These are phyloP conservation scores for Mustela lutreola DNA, from an alignment of 2,113 vertebrate genomes.

Conservation along the genomic window DNA sequence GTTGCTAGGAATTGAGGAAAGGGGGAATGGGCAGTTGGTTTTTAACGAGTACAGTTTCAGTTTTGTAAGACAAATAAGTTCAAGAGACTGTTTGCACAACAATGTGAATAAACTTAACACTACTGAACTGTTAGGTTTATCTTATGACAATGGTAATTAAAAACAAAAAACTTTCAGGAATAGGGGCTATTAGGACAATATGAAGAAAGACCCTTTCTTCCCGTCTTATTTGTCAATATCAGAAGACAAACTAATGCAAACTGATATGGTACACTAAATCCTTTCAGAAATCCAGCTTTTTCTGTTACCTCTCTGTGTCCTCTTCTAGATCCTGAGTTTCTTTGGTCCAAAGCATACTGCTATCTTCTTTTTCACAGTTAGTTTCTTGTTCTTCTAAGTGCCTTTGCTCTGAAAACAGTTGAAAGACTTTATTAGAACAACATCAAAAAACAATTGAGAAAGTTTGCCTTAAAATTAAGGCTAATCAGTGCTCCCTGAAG, in stretches of 20 bases:
- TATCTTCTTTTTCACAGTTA: slow-evolving; percentile 63
- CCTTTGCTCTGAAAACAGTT: slow-evolving; percentile 70
- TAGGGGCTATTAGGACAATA: not conserved
- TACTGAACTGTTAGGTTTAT: not conserved
- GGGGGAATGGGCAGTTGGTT: not conserved
- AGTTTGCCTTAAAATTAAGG: slow-evolving; percentile 46
- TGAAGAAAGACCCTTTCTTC: not conserved
- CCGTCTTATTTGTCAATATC: slow-evolving; percentile 26
- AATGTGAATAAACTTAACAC: not conserved
- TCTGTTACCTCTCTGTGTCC: slow-evolving; percentile 88
- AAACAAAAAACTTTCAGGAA: not conserved
- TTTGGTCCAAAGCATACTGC: slow-evolving; percentile 68
- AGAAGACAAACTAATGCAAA: slow-evolving; percentile 1
- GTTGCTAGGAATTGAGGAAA: not conserved
- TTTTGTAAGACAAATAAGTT: slow-evolving; percentile 25
- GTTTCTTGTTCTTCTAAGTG: slow-evolving; percentile 76
- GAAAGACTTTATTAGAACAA: slow-evolving; percentile 66
- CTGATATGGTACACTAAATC: slow-evolving; percentile 20
- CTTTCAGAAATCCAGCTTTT: slow-evolving; percentile 59
- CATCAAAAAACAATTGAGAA: slow-evolving; percentile 65
- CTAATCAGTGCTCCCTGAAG: slow-evolving; percentile 7
- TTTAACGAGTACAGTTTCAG: not conserved
- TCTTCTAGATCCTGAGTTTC: slow-evolving; percentile 81
- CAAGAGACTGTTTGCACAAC: not conserved
- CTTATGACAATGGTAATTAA: not conserved